Base-by-base conservation (phyloP, 2,113 vertebrate genomes). In the Corynorhinus townsendii region DNA sequence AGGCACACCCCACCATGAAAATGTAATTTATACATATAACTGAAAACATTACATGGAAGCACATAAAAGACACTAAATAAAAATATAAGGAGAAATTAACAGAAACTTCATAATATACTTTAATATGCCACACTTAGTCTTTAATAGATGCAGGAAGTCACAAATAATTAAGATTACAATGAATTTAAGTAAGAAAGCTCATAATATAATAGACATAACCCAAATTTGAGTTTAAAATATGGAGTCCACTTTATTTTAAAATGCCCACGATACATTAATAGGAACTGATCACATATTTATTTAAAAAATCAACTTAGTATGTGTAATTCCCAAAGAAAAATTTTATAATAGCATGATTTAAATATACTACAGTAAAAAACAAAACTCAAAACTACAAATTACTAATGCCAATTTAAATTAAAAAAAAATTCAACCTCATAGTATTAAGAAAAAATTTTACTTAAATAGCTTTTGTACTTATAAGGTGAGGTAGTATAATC, bases 301-400 rank as follows among this genome's bases (percentile, higher is more conserved):
- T 94, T 69, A 84, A 35, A 93, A 93, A 96, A 91, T 82, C 90
- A 96, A 93, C 72, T 95, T 84, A 92, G 33, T 79, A 33, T 73
- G 30, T 80, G 14, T 94, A 88, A 71, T 77, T n/a, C 28, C 3
- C 43, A 92, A 81, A 91, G 56, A 47, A 73, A 96, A 88, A 90
- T 94, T 95, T 94, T 93, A 69, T 54, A 82, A 85, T 20, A 80
- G 86, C n/a, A 82, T 52, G 15, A 89, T 72, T 92, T 95, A 88
- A 92, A 82, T 38, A 81, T 16, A 54, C 26, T 79, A 62, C 93
- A 17, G 62, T 22, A 62, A 49, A 84, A 89, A 89, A 10, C 6
- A 73, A 66, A 69, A 4, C 20, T 17, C 19, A 40, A 38, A 28
- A 35, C 73, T 91, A 77, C 52, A 82, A 72, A 76, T 91, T 77